Evolutionary conservation across 2,113 vertebrate species (phyloP).

Genomic region (Nymphicus hollandicus): DNA sequence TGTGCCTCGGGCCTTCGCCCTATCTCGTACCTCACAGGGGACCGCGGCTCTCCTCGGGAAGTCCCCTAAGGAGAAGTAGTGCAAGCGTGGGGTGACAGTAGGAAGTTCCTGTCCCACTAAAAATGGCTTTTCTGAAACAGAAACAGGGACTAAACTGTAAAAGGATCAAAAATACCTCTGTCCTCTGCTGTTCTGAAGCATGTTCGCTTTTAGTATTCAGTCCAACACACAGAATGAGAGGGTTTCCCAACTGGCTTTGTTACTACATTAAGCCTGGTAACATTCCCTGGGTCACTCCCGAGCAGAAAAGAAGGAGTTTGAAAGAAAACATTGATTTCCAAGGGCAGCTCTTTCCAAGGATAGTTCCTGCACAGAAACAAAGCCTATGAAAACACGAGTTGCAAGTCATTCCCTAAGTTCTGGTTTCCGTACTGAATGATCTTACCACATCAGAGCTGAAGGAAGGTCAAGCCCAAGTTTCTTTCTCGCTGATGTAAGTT

Average conservation of each 20-base stretch:
- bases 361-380: background rate
- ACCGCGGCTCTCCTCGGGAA: background rate
- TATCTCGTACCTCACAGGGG: background rate
- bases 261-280: background rate
- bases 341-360: background rate
- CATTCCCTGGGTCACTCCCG: background rate
- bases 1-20: background rate
- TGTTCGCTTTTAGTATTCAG: constrained; percentile 18
- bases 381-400: background rate
- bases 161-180: background rate
- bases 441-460: background rate
- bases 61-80: background rate
- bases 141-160: background rate
- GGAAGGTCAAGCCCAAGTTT: background rate
- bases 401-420: background rate
- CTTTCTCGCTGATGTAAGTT: background rate
- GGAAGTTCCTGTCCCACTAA: background rate
- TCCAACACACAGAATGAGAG: background rate
- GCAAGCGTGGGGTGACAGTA: background rate
- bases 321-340: background rate
- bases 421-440: background rate
- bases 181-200: background rate
- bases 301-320: background rate
- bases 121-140: background rate
- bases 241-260: constrained; percentile 24